These are phyloP conservation scores for Apodemia duryi DNA, from an alignment of 2,888 invertebrate species.

Conservation along the genomic window DNA sequence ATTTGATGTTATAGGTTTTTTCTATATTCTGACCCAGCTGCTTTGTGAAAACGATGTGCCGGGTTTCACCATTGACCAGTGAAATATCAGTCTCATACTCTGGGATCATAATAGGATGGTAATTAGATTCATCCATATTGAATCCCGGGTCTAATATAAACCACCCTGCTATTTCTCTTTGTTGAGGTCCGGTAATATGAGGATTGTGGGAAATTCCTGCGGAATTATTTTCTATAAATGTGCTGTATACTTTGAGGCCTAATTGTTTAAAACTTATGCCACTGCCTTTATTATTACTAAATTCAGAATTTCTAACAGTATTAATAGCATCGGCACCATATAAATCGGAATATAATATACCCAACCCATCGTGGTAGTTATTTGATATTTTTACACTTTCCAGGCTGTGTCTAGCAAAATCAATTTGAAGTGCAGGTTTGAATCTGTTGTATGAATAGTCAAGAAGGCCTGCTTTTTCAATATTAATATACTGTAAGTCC, in stretches of 20 bases:
- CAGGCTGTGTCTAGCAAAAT: constrained; percentile 89
- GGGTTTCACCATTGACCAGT: constrained; percentile 86
- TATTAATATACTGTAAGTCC: constrained; percentile 91
- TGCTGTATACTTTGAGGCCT: constrained; percentile 88
- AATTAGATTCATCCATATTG: constrained; percentile 83
- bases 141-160: constrained; percentile 85
- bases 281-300: constrained; percentile 90
- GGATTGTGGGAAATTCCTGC: constrained; percentile 97
- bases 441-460: constrained; percentile 94
- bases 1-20: constrained; percentile 81
- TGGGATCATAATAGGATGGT: constrained; percentile 87
- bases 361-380: constrained; percentile 95
- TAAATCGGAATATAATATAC: constrained; percentile 95
- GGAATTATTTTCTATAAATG: constrained; percentile 86
- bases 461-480: constrained; percentile 95
- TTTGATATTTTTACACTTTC: constrained; percentile 89
- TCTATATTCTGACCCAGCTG: constrained; percentile 76
- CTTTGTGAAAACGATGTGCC: constrained; percentile 88
- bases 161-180: constrained; percentile 96
- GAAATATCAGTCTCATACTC: constrained; percentile 80
- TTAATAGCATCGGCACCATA: constrained; percentile 91
- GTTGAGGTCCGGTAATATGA: constrained; percentile 88
- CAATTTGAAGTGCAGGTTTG: constrained; percentile 93
- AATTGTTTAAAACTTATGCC: constrained; percentile 94
- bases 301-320: constrained; percentile 90